Evolutionary conservation across 2,888 invertebrate genomes (phyloP), one percentile per base, ranked within the genome.

Genomic region (Calephelis perditalis): DNA sequence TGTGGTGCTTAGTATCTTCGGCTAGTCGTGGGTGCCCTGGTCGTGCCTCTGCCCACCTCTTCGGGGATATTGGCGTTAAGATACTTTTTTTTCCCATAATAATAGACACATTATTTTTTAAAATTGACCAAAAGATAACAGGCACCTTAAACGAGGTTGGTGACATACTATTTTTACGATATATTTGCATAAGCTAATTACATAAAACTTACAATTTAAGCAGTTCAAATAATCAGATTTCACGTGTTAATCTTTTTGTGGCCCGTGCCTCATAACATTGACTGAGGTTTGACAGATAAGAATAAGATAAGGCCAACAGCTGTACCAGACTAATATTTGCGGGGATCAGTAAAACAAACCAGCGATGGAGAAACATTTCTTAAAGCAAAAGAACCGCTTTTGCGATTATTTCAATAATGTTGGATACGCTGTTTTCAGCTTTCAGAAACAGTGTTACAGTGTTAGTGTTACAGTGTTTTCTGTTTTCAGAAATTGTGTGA

Each of bases 231-330:
- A 56, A 26, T 52, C 26, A 57, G 54, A 57, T 56, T 60, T 46
- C 46, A 59, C 54, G 49, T 47, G 56, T 61, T 63, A 60, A 57
- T 62, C 64, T 73, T 74, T 74, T 70, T 68, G 67, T 76, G 75
- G 80, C 81, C 79, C 84, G 86, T 82, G 84, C 81, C 79, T 75
- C 77, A 71, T 74, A 85, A 82, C 86, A 88, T 88, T 87, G 89
- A 89, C 88, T 87, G 85, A 76, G 85, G 82, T 88, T 90, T 89
- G 89, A 87, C 89, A 89, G 89, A 89, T 89, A 90, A 88, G 75
- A 75, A 75, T 68, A 68, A 83, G 88, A 87, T 88, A 86, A 86
- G 79, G 73, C 76, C 77, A 80, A 80, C 82, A 84, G 80, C 80
- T 81, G 83, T 76, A 76, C 71, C 68, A 70, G 68, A 75, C 80